Evolutionary conservation across 2,888 invertebrate species (phyloP).

Genomic region (Drosophila testacea): DNA sequence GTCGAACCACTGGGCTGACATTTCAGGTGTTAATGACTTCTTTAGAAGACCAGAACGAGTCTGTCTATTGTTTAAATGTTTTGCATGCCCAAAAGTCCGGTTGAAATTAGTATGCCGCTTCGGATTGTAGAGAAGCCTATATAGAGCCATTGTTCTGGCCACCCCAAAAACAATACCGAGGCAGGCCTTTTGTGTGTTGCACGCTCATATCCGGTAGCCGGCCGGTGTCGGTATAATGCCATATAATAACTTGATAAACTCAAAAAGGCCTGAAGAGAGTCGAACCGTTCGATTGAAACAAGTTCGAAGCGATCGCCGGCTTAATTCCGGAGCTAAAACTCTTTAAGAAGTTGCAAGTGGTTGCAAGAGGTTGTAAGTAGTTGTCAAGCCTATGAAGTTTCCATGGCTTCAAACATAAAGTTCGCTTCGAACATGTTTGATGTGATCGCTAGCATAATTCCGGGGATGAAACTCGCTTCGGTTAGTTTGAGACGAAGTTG

Average conservation of each 20-base stretch:
- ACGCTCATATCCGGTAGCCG: slow-evolving; percentile 74
- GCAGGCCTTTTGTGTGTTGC: slow-evolving; percentile 56
- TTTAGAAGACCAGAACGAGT: slow-evolving; percentile 36
- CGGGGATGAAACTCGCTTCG: slow-evolving; percentile 13
- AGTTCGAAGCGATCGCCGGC: slow-evolving; percentile 41
- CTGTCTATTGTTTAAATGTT: slow-evolving; percentile 54
- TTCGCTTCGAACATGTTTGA: slow-evolving; percentile 10
- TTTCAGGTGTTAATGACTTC: slow-evolving; percentile 78
- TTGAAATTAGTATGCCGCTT: slow-evolving; percentile 49
- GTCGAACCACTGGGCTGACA: slow-evolving; percentile 50
- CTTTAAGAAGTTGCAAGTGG: slow-evolving; percentile 12
- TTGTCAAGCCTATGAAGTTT: background rate
- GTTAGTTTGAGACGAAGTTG: slow-evolving; percentile 13
- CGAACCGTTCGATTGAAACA: slow-evolving; percentile 37
- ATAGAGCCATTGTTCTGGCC: slow-evolving; percentile 62
- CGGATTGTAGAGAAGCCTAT: slow-evolving; percentile 1
- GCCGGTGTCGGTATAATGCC: slow-evolving; percentile 61
- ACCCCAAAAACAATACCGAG: slow-evolving; percentile 59
- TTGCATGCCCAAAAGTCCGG: slow-evolving; percentile 60
- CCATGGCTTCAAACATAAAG: background rate
- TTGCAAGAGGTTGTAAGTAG: background rate
- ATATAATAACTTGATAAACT: slow-evolving; percentile 63
- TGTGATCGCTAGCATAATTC: slow-evolving; percentile 4
- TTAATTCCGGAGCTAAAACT: slow-evolving; percentile 40
- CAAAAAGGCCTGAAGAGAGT: slow-evolving; percentile 20